Evolutionary conservation across 2,888 invertebrate genomes (phyloP), one percentile per base, ranked within the genome.

Genomic region (Lepetodrilus schrolli): DNA sequence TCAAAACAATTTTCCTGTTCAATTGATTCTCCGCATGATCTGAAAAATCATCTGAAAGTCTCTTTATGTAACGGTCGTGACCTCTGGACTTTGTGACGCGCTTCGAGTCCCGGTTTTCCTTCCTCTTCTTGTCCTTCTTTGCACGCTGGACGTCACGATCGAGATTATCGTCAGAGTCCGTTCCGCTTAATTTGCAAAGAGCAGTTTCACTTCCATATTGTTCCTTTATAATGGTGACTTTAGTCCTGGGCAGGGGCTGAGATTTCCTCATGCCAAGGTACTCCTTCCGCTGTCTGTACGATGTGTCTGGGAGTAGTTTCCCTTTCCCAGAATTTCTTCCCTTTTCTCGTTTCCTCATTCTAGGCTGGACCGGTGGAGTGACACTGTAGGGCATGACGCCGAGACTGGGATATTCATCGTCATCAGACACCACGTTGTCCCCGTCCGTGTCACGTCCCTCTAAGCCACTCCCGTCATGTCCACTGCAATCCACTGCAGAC

Each of bases 161-260:
- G 1, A 84, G 69, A 68, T 84, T 84, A 47, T 84, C 86, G 78
- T 87, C 87, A 13, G 87, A 87, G 71, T 87, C 87, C 47, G 81
- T 82, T 49, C 80, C 80, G 49, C 83, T 80, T 5, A 87, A 77
- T 36, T 82, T 83, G 72, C 81, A 83, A 21, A 85, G 79, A 13
- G 81, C 72, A 13, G 82, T 82, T 72, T 84, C 83, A 37, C 80
- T 81, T 20, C 73, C 71, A 72, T 86, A 85, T 43, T 82, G 81
- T 71, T 85, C 85, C 73, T 84, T 85, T 23, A 87, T 86, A 10
- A 87, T 80, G 49, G 74, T 80, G 3, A 84, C 79, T 26, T 73
- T 47, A 10, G 76, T 58, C 7, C 74, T 73, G 2, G 75, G 71
- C n/a, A 78, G 77, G 5, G 75, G 71, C 8, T 78, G 77, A 23